phyloP scores from a whole-genome alignment of 2,888 invertebrate species.

The Xestia ashworthii region DNA sequence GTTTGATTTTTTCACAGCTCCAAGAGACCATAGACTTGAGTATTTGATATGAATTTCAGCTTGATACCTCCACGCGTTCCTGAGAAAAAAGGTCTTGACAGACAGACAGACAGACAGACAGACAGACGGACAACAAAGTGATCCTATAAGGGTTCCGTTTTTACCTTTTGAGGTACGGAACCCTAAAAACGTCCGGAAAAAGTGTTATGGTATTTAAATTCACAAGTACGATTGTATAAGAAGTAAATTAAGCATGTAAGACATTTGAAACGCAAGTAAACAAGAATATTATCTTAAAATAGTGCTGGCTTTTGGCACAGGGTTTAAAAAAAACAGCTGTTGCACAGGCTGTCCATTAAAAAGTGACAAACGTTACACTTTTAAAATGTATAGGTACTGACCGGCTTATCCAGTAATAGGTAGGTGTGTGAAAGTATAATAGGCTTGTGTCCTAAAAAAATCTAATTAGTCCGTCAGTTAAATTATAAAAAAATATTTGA shows the following conservation, averaged over 20 bases:
- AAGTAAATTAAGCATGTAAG: neutral
- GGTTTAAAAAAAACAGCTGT: neutral
- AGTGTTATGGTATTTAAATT: neutral
- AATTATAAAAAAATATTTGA: too few species aligned
- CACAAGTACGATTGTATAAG: neutral
- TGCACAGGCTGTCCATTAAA: neutral
- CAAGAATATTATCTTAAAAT: neutral
- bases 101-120: too few species aligned
- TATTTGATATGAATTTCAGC: too few species aligned
- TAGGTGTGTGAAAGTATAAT: conserved; percentile 14
- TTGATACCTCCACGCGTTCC: too few species aligned
- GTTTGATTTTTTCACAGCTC: too few species aligned
- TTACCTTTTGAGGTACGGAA: too few species aligned
- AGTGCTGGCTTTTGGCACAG: neutral
- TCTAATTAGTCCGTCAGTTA: too few species aligned
- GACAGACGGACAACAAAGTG: too few species aligned
- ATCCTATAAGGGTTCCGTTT: too few species aligned
- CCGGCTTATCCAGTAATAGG: neutral
- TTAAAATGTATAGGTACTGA: neutral
- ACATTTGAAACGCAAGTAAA: neutral
- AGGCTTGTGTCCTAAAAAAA: too few species aligned
- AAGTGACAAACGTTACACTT: neutral
- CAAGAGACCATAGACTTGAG: too few species aligned
- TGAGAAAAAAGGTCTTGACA: too few species aligned
- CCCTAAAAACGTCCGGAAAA: neutral